Base-by-base conservation (phyloP, 2,888 invertebrate species). In the Pandemis cinnamomeana region DNA sequence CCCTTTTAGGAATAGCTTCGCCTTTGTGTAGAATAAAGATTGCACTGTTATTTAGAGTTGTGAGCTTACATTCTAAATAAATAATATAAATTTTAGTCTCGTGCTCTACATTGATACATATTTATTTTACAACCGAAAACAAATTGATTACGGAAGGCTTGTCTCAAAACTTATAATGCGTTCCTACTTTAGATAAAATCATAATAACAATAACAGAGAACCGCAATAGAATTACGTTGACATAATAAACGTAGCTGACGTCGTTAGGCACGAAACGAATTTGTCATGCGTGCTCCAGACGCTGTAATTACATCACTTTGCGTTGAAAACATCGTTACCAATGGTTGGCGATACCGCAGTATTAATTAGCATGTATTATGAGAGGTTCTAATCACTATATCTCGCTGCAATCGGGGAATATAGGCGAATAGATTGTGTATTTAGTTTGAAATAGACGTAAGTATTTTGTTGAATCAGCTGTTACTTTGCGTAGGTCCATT, bases 231-330 rank as follows among this genome's bases (percentile, higher is more conserved):
- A 44, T 15, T 63, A 10, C 15, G 63, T 46, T 20, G 20, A 63
- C 63, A 63, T 20, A 46, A 27, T 13, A 46, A 63, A 46, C 51
- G 67, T 27, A 46, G 42, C 48, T 5, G 41, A 41, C 51, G 60
- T 48, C 60, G 60, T 42, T 67, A 61, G 69, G 63, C 55, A 58
- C 68, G 58, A 63, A 63, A 63, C 42, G 58, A 63, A 69, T 72
- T 67, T 7, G 48, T 72, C 68, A 64, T 63, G 63, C 51, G n/a
- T 36, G 41, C 66, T 66, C 46, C 20, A 63, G 41, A 48, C 55
- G 46, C 8, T 36, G 58, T 71, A 58, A 72, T 63, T 36, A 67
- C 48, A 67, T 44, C 10, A 27, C 27, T 27, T 64, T 36, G 6
- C 13, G 27, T 15, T 53, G 27, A 11, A 7, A 64, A 64, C 36